Evolutionary conservation across 2,113 vertebrate species (phyloP), one percentile per base, ranked within the genome.

Genomic region (Neolamprologus falcicula): DNA sequence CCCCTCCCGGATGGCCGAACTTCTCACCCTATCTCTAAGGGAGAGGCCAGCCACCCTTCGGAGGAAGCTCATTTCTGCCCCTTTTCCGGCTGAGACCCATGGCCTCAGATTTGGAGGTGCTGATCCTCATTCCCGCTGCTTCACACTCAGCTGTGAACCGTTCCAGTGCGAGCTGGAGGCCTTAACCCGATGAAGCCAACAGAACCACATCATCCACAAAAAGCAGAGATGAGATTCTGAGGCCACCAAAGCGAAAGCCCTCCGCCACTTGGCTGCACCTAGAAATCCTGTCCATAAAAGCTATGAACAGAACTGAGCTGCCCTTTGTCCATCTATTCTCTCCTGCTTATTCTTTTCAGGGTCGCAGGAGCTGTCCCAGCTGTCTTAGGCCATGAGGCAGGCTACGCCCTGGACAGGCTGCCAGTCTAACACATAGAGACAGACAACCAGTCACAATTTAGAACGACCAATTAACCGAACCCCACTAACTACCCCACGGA

Each of bases 261-360:
- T 11, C 11, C 1, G 11, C 40, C 40, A 42, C 40, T 42, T 42
- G 2, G 40, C 40, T 40, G 40, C 11, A 0, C 40, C 40, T 40
- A 40, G 40, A 40, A 40, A 40, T 40, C 11, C 40, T 40, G 40
- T 40, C 11, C 40, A 40, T 40, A 40, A 12, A 42, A 12, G 0
- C 0, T 5, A 5, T 42, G 40, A 42, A 42, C 40, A 42, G 40
- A 42, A 42, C 40, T 0, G 40, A 0, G 40, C 40, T 42, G 40
- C 12, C 12, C 40, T 42, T 42, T 42, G 40, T 42, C 40, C 40
- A 42, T 42, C 40, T 0, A 42, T 59, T 59, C 55, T 8, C 54
- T 28, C 24, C 24, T 14, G 13, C 4, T 28, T 57, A 5, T 57
- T 0, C 0, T 57, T 26, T 14, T 57, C 54, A 57, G 54, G 12